Conservation (phyloP, 2,797 vertebrate genomes). For the Spheniscus humboldti region DNA sequence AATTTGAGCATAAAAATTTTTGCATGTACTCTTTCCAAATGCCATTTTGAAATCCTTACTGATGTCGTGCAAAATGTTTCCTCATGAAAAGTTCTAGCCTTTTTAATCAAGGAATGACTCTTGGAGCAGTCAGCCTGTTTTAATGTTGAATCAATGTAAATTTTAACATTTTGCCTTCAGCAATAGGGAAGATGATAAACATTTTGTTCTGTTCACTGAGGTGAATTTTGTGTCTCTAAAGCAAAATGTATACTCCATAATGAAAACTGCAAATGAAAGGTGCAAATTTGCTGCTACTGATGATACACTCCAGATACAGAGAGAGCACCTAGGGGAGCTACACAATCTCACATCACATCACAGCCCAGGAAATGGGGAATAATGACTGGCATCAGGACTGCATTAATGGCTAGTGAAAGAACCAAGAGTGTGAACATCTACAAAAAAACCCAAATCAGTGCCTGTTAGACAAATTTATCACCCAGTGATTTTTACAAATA, state of each 20-base stretch:
- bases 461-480: background rate
- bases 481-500: background rate
- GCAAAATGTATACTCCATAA: background rate
- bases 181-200: background rate
- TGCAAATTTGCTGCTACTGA: background rate
- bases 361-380: background rate
- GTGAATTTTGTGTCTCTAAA: conserved; percentile 7
- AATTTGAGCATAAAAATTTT: background rate
- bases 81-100: background rate
- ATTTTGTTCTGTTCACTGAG: background rate
- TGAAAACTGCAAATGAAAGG: background rate
- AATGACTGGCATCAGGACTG: background rate
- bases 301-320: background rate
- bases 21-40: background rate
- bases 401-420: background rate
- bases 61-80: background rate
- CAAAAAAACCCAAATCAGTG: background rate
- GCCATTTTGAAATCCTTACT: background rate
- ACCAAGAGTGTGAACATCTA: background rate
- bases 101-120: background rate
- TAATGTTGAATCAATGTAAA: background rate
- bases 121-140: background rate
- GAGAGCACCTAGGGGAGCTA: background rate
- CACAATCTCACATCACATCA: background rate
- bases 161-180: background rate